These are phyloP conservation scores for Diplazon laetatorius DNA, from an alignment of 2,888 invertebrate species.

Conservation along the genomic window DNA sequence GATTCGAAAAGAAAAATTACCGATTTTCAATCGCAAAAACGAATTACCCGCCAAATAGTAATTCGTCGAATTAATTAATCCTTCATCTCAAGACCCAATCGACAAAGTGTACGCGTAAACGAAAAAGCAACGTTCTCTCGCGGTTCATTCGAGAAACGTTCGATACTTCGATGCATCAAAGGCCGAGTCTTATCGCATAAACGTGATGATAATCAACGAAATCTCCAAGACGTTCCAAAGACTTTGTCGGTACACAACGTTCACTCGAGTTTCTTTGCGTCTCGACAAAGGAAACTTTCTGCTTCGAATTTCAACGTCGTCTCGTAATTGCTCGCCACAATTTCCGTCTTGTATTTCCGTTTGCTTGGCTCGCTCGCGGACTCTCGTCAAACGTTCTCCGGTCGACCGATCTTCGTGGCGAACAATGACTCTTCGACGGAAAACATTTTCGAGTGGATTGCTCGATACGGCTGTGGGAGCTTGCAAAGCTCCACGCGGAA, in stretches of 20 bases:
- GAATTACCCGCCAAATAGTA: not conserved
- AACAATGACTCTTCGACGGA: slow-evolving; percentile 14
- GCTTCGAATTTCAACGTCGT: not conserved
- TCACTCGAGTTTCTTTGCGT: not conserved
- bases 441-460: not conserved
- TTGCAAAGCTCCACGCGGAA: not conserved
- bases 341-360: slow-evolving; percentile 1
- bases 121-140: not conserved
- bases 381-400: slow-evolving; percentile 1
- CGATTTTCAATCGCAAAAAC: not conserved
- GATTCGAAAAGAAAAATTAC: too few relatives aligned
- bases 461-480: not conserved
- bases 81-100: not conserved
- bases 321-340: slow-evolving; percentile 12
- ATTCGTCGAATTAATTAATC: not conserved
- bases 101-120: not conserved
- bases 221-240: not conserved
- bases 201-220: slow-evolving; percentile 14
- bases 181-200: slow-evolving; percentile 2
- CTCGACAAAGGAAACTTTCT: slow-evolving; percentile 1
- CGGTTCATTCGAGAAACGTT: not conserved
- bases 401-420: not conserved
- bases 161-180: not conserved
- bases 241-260: slow-evolving; percentile 2
- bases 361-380: not conserved